Evolutionary conservation across 2,797 vertebrate species (phyloP).

Genomic region (Pterois miles): DNA sequence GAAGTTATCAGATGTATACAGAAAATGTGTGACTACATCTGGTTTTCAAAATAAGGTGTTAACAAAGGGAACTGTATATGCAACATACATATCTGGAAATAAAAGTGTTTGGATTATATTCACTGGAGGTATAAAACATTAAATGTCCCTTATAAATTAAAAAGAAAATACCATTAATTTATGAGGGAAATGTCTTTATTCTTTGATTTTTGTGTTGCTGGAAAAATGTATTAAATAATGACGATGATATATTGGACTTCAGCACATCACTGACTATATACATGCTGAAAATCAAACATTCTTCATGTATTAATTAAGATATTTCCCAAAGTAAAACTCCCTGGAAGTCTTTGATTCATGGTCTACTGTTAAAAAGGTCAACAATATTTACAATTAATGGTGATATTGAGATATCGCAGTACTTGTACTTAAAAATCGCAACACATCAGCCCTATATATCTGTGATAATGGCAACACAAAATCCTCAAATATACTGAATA

Average conservation of each 20-base stretch:
- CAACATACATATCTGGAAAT: background rate
- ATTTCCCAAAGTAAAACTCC: background rate
- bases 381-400: background rate
- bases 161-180: background rate
- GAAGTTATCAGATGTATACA: too few species aligned
- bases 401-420: too few species aligned
- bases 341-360: background rate
- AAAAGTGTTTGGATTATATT: background rate
- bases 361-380: background rate
- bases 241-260: too few species aligned
- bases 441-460: background rate
- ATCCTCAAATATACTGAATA: constrained; percentile 1
- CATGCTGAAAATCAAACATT: background rate
- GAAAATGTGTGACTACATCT: too few species aligned
- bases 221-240: background rate
- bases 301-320: background rate
- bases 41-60: too few species aligned
- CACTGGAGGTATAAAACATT: background rate
- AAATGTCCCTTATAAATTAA: too few species aligned
- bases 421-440: too few species aligned
- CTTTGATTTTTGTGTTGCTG: background rate
- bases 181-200: background rate
- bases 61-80: too few species aligned
- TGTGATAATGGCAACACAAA: background rate
- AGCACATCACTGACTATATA: too few species aligned